Evolutionary conservation across 2,888 invertebrate species (phyloP), one percentile per base, ranked within the genome.

Genomic region (Hypercompe scribonia): DNA sequence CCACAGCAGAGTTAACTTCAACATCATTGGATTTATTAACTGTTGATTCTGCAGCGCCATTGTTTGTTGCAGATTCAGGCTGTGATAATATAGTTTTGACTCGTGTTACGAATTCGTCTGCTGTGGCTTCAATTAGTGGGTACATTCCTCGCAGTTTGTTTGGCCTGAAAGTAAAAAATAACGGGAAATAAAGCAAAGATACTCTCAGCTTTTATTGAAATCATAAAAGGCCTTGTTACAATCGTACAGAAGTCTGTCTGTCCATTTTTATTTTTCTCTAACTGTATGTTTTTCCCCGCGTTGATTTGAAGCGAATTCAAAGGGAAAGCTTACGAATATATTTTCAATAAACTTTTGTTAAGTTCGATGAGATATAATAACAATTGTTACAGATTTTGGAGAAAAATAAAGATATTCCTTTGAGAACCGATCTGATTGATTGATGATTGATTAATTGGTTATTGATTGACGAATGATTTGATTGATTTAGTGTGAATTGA

Each of bases 131-230:
- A 77, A 95, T 93, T 3, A 95, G 82, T 0, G 94, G 95, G 58
- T 95, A 91, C 95, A 95, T 95, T 39, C 94, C 94, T 73, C 94
- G 88, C 0, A 95, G 83, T 85, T 95, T 95, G 79, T 93, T 95
- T 50, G 95, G 95, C 61, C 95, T 95, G 93, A 28, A 92, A 92
- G 68, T 65, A 70, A 71, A 68, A 36, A 36, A 50, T n/a, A 70
- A 31, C 8, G 31, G 31, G 1, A 46, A 31, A 18, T 67, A 46
- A 1, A 31, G 15, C 28, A 50, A 31, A 33, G 2, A 18, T 18
- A 28, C 0, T 66, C 24, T 36, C 0, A 42, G 18, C 42, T 10
- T 31, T 18, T 7, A 31, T 58, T 13, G 15, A 5, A 31, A 61
- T 2, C 10, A n/a, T 24, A 50, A 50, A 24, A 24, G 50, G 8